Evolutionary conservation across 2,797 vertebrate species (phyloP).

Genomic region (Coendou prehensilis): DNA sequence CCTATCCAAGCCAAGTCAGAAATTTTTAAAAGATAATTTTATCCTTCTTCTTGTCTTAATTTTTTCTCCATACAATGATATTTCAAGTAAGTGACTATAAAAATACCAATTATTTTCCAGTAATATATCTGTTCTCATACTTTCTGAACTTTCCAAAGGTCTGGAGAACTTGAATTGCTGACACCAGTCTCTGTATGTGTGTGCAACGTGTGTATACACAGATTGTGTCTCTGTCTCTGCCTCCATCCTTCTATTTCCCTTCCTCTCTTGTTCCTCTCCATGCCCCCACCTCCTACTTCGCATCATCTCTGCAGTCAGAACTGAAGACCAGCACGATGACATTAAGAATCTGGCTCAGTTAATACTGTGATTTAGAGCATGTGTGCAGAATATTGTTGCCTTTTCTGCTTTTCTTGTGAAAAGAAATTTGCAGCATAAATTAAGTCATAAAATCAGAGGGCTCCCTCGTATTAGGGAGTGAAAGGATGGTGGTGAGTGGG

Average conservation of each 20-base stretch:
- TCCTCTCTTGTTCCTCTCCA: not conserved
- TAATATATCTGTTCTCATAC: not conserved
- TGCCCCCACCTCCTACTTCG: not conserved
- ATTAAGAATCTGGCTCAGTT: constrained; percentile 46
- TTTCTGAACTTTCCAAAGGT: not conserved
- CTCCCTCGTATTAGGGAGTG: not conserved
- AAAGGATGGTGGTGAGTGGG: not conserved
- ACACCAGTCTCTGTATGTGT: not conserved
- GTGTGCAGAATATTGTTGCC: not conserved
- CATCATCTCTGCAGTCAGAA: constrained; percentile 40
- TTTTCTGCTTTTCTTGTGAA: constrained; percentile 52
- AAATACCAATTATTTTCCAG: not conserved
- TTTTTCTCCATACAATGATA: not conserved
- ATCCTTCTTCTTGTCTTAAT: not conserved
- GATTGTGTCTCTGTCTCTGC: not conserved
- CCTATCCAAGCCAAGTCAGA: not conserved
- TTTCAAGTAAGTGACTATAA: not conserved
- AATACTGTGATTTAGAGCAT: not conserved
- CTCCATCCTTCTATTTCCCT: not conserved
- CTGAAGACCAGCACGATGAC: not conserved
- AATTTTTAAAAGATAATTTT: not conserved
- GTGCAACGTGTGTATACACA: not conserved
- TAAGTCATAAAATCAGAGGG: not conserved
- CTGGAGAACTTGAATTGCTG: not conserved
- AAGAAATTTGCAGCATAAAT: constrained; percentile 37